These are phyloP conservation scores for Auanema freiburgensis DNA, from an alignment of 2,888 invertebrate species.

Conservation along the genomic window DNA sequence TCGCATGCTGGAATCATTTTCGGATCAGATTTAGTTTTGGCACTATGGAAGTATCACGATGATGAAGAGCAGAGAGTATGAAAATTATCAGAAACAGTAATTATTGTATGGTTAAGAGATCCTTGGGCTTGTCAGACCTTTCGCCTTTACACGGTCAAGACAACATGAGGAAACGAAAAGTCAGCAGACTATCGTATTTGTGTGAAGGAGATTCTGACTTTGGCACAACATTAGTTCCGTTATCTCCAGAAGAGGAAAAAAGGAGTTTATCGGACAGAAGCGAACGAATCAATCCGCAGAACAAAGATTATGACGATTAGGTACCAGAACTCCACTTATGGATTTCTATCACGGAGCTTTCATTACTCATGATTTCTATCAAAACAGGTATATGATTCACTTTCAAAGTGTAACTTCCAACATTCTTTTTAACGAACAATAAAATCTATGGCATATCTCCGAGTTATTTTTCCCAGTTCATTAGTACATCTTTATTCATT, in stretches of 20 bases:
- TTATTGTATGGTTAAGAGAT: not conserved
- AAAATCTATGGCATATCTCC: too few relatives aligned
- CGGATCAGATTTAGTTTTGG: conserved; percentile 52
- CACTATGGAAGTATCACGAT: conserved; percentile 48
- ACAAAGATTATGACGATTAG: too few relatives aligned
- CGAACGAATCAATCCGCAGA: too few relatives aligned
- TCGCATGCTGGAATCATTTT: conserved; percentile 61
- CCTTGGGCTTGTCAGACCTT: not conserved
- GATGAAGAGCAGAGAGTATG: conserved; percentile 29
- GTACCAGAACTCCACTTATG: too few relatives aligned
- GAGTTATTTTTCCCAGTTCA: too few relatives aligned
- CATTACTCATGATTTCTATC: too few relatives aligned
- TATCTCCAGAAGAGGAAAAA: conserved; percentile 12
- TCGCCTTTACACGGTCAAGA: not conserved
- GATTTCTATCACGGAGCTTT: too few relatives aligned
- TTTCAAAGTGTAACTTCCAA: too few relatives aligned
- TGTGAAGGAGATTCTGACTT: conserved; percentile 12
- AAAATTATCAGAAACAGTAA: not conserved
- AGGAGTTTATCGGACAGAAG: conserved; percentile 1
- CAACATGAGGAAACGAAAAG: not conserved
- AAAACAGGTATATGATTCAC: too few relatives aligned
- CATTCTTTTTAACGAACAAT: too few relatives aligned
- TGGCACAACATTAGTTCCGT: conserved; percentile 15
- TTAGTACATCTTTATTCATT: too few relatives aligned
- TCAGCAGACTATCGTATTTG: not conserved